Conservation (phyloP, 2,113 vertebrate genomes). For the Scomber japonicus region DNA sequence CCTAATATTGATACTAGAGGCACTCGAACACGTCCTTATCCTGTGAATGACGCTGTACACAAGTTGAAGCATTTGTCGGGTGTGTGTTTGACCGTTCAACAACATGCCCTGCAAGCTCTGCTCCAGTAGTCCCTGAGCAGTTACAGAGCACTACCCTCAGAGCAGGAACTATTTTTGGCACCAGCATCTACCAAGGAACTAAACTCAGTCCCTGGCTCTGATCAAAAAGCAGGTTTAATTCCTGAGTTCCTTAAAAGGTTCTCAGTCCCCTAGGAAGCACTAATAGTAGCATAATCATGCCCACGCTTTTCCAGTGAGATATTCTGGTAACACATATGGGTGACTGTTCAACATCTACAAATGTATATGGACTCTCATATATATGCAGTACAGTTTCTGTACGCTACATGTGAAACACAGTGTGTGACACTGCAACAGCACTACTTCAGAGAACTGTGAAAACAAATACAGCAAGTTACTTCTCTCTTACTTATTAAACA, state of each 20-base stretch:
- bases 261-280: background rate
- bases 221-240: background rate
- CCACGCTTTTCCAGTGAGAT: background rate
- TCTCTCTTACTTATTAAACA: conserved; percentile 40
- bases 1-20: too few relatives aligned
- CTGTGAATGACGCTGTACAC: too few relatives aligned
- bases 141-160: background rate
- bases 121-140: background rate
- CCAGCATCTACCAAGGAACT: background rate
- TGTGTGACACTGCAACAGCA: background rate
- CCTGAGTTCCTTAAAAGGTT: background rate
- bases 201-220: background rate
- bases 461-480: conserved; percentile 16
- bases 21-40: too few relatives aligned
- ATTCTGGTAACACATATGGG: background rate
- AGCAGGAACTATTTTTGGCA: background rate
- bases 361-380: too few relatives aligned
- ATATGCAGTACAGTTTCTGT: background rate
- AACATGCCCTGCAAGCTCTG: background rate
- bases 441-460: conserved; percentile 18
- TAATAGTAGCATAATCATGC: background rate
- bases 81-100: too few relatives aligned
- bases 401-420: background rate
- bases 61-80: too few relatives aligned
- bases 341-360: too few relatives aligned